Evolutionary conservation across 1,140 invertebrate genomes (phyloP), one percentile per base, ranked within the genome.

Genomic region (Augochlora pura): DNA sequence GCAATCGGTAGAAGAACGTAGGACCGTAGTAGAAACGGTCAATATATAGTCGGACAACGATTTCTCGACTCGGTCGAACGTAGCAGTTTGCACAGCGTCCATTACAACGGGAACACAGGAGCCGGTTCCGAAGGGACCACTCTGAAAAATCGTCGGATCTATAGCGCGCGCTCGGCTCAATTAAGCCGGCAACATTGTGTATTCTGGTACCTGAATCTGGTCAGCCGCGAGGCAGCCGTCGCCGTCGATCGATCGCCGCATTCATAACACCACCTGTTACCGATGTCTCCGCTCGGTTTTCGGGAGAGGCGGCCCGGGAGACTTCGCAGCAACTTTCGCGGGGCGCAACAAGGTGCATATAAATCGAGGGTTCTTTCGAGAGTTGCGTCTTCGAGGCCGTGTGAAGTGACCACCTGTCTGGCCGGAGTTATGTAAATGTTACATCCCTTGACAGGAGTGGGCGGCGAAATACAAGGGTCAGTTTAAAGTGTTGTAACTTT

Each of bases 291-390:
- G n/a, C 32, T 46, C 42, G 12, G 42, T 46, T 46, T n/a, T 46
- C 42, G 42, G 69, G 16, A 6, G 25, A 60, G n/a, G 38, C 18
- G 23, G 25, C 3, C 21, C 76, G 79, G n/a, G n/a, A 63, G 32
- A 32, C 32, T 32, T 39, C 57, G 16, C 32, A n/a, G 23, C 57
- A 57, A 81, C 65, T 65, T 76, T 71, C 69, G 10, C 62, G 57
- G 18, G 18, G 57, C 12, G 38, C 10, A 16, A 16, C 23, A 39
- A 60, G 38, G 42, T 46, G 10, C 42, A 12, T 14, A 12, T 12
- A 32, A 32, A 32, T 32, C 32, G 32, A 32, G 32, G 32, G 32
- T 32, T 32, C 32, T 32, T 32, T 32, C 32, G 32, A 32, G 32
- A 2, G 32, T 32, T 32, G 32, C 32, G 4, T 32, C 32, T 32